Evolutionary conservation across 1,140 invertebrate species (phyloP).

Genomic region (Drosophila parabipectinata): DNA sequence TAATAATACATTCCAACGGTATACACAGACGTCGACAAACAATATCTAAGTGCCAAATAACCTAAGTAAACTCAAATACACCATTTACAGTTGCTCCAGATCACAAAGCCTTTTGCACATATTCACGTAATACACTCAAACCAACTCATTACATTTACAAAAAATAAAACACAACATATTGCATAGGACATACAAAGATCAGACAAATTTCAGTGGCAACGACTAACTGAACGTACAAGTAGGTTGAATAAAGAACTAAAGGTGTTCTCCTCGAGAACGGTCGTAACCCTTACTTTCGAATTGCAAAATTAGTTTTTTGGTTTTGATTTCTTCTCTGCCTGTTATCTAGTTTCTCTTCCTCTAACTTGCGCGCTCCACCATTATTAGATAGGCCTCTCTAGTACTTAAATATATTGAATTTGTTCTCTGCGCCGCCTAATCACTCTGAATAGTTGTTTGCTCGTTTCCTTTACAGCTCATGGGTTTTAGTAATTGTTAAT

Average conservation of each 20-base stretch:
- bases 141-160: constrained; percentile 30
- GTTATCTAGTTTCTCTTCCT: constrained; percentile 22
- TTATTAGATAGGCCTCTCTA: constrained; percentile 15
- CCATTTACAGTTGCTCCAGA: constrained; percentile 53
- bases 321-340: constrained; percentile 47
- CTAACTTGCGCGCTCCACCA: constrained; percentile 15
- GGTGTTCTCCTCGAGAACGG: constrained; percentile 12
- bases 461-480: constrained; percentile 60
- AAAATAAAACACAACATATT: constrained; percentile 65
- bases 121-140: constrained; percentile 47
- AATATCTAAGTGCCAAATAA: constrained; percentile 26
- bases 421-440: constrained; percentile 28
- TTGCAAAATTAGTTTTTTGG: constrained; percentile 57
- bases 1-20: constrained; percentile 40
- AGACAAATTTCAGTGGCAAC: constrained; percentile 53
- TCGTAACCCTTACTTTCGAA: constrained; percentile 24
- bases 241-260: constrained; percentile 36
- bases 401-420: constrained; percentile 46
- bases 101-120: constrained; percentile 53
- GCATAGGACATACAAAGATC: constrained; percentile 54
- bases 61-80: constrained; percentile 51
- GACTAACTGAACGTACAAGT: constrained; percentile 41
- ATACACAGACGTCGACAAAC: constrained; percentile 38
- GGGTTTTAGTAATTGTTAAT: constrained; percentile 37
- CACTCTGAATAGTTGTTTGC: constrained; percentile 54